Conservation (phyloP, 2,113 vertebrate species). For the Hemiscyllium ocellatum region DNA sequence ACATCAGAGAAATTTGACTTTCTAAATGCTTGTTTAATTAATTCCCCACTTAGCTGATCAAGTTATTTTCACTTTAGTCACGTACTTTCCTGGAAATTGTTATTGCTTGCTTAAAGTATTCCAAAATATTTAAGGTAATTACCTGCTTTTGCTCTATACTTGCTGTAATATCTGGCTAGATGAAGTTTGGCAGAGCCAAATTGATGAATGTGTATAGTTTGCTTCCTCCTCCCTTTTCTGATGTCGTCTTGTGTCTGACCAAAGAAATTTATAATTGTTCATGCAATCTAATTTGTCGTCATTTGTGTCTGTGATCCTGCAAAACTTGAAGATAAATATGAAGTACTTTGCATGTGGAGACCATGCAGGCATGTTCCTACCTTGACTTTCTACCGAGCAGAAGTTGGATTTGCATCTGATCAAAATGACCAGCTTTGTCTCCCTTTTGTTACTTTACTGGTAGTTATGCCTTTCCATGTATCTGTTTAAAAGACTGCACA, state of each 20-base stretch:
- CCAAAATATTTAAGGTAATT: neutral
- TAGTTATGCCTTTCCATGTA: neutral
- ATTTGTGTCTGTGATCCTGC: neutral
- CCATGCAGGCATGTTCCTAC: neutral
- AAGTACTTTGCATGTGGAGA: neutral
- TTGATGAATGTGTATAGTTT: neutral
- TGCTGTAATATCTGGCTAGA: neutral
- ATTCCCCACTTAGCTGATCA: no score
- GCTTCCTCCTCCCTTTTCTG: neutral
- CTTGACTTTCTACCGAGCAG: neutral
- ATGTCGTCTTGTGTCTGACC: neutral
- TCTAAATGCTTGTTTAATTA: no score
- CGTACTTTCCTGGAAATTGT: no score
- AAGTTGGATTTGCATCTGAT: neutral
- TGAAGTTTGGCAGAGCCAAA: neutral
- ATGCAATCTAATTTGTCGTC: neutral
- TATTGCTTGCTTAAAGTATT: neutral
- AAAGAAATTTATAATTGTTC: neutral
- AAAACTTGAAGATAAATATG: neutral
- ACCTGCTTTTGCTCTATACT: neutral
- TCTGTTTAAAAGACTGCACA: neutral
- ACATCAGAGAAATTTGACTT: no score
- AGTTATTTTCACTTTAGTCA: no score
- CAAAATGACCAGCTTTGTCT: neutral
- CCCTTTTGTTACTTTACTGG: neutral